Evolutionary conservation across 2,888 invertebrate species (phyloP), one percentile per base, ranked within the genome.

Genomic region (Coenonympha glycerion): DNA sequence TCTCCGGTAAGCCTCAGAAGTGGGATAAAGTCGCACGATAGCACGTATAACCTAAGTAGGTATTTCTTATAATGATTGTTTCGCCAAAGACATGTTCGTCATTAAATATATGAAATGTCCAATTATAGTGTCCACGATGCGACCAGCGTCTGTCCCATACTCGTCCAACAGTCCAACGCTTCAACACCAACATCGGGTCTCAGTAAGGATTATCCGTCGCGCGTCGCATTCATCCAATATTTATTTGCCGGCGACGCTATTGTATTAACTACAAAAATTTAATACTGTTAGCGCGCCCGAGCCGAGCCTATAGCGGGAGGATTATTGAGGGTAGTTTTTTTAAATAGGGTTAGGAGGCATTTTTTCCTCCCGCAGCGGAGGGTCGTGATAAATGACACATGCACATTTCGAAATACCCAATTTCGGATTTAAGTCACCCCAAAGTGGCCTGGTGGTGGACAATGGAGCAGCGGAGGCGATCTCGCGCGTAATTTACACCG

Each of bases 381-480:
- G 84, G 83, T 80, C 72, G 84, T 88, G 87, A 88, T 88, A 87
- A 88, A 88, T 88, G 88, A 88, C 87, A 88, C 88, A 88, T 88
- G 88, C 87, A 86, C 86, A 86, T 87, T 85, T 85, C 86, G 83
- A 88, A 88, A 88, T 87, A 88, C 88, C 88, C 88, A 88, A 88
- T 88, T 88, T 88, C 82, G 87, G 88, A 87, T 88, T 88, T 87
- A 88, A 88, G 87, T 88, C 87, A 82, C 87, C 87, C 88, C 83
- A 87, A 87, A 88, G 87, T 88, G 84, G 86, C 80, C 79, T 70
- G 74, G 76, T 73, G 77, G 67, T 71, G 84, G 83, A 82, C 83
- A 83, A 83, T 79, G 61, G 79, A 68, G 59, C 62, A 58, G 67
- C 66, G 58, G 58, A 62, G 52, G 66, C 71, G 69, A 69, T 68